Evolutionary conservation across 2,888 invertebrate species (phyloP).

Genomic region (Hirudinaria manillensis): DNA sequence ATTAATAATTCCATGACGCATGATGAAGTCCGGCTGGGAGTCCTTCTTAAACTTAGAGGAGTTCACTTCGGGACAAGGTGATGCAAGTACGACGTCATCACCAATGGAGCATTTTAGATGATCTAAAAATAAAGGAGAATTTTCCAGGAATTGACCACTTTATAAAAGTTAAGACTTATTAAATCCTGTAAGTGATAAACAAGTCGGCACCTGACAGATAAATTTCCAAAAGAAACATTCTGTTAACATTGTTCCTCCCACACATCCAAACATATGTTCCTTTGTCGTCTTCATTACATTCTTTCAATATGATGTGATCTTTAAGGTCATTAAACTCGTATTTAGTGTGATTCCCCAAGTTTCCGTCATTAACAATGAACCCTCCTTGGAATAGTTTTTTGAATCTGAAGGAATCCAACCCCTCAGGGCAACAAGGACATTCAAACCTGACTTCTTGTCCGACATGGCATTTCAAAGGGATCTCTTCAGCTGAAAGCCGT

Average conservation of each 20-base stretch:
- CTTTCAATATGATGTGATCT: background rate
- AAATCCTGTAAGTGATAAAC: no score
- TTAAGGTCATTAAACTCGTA: background rate
- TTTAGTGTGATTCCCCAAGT: background rate
- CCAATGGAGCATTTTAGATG: no score
- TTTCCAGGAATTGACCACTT: no score
- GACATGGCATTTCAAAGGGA: background rate
- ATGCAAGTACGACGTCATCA: no score
- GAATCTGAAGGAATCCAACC: background rate
- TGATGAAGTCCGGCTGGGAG: no score
- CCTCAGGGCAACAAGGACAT: conserved; percentile 2
- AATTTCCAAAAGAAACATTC: background rate
- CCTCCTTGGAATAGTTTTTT: background rate
- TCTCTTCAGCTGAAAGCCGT: no score
- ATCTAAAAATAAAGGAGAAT: no score
- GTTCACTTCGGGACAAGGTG: no score
- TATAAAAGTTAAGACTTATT: no score
- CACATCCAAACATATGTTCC: conserved; percentile 3
- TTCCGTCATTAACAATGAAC: background rate
- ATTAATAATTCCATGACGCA: no score
- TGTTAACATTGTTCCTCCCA: background rate
- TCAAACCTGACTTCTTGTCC: background rate
- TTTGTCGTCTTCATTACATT: background rate
- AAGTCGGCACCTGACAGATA: no score
- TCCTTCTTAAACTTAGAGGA: no score